Conservation (phyloP, 2,888 invertebrate genomes). For the Orthosia cruda region DNA sequence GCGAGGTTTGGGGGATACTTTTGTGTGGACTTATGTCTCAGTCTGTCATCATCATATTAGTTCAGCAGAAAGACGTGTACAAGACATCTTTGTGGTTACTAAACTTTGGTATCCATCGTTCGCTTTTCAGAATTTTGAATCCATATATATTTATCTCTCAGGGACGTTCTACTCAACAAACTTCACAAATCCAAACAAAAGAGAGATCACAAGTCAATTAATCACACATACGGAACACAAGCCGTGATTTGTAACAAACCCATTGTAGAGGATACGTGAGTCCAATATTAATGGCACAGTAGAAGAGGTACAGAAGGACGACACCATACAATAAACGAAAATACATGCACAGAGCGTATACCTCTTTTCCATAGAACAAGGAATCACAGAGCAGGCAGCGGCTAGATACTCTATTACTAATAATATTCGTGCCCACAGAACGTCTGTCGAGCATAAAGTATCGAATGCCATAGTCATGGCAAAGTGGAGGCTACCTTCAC, state of each 20-base stretch:
- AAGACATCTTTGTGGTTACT: not conserved
- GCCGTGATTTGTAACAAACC: conserved; percentile 34
- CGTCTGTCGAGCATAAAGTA: too few species aligned
- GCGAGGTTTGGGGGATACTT: too few species aligned
- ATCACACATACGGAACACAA: conserved; percentile 28
- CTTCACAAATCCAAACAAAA: conserved; percentile 24
- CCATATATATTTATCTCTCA: not conserved
- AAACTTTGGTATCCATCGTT: not conserved
- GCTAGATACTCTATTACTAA: too few species aligned
- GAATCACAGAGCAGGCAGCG: too few species aligned
- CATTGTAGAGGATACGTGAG: conserved; percentile 45
- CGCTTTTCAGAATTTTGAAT: not conserved
- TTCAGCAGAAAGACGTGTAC: not conserved
- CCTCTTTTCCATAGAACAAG: too few species aligned
- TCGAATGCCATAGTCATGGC: too few species aligned
- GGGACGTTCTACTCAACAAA: not conserved
- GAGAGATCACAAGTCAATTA: conserved; percentile 35
- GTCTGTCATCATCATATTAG: too few species aligned
- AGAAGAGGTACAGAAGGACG: conserved; percentile 7
- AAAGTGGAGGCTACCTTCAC: too few species aligned
- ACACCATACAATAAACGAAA: not conserved
- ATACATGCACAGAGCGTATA: too few species aligned
- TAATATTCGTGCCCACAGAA: too few species aligned
- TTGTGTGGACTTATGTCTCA: too few species aligned
- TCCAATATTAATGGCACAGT: conserved; percentile 39